Evolutionary conservation across 1,140 invertebrate genomes (phyloP).

Genomic region (Danaus plexippus): DNA sequence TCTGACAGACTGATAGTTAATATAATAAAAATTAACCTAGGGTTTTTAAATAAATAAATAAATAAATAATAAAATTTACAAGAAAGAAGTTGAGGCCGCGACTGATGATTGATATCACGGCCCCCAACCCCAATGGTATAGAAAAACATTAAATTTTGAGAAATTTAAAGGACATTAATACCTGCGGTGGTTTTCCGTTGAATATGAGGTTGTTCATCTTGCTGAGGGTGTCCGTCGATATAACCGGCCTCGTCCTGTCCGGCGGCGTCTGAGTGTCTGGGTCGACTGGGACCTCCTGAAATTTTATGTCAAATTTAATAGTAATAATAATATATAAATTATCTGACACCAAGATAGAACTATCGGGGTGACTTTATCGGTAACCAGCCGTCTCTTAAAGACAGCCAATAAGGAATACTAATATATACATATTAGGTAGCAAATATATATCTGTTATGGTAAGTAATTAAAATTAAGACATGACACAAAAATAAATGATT

Average conservation of each 20-base stretch:
- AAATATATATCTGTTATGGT: too few species aligned
- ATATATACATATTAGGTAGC: too few species aligned
- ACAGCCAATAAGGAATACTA: too few species aligned
- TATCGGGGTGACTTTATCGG: too few species aligned
- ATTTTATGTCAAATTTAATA: constrained; percentile 4
- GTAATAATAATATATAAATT: too few species aligned
- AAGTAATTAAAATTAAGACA: too few species aligned
- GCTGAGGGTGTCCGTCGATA: constrained; percentile 40
- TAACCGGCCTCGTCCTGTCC: constrained; percentile 32
- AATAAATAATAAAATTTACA: too few species aligned
- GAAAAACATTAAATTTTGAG: not conserved
- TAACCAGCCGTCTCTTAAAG: not conserved
- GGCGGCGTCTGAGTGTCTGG: constrained; percentile 45
- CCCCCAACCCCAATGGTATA: not conserved
- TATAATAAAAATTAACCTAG: not conserved
- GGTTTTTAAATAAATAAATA: not conserved
- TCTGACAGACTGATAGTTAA: not conserved
- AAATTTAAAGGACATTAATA: constrained; percentile 4
- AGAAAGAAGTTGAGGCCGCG: too few species aligned
- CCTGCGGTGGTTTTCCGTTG: constrained; percentile 44
- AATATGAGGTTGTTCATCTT: constrained; percentile 61
- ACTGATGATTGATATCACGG: too few species aligned
- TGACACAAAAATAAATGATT: too few species aligned
- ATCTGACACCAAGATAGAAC: too few species aligned
- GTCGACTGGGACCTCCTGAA: constrained; percentile 25